Evolutionary conservation across 2,797 vertebrate genomes (phyloP).

Genomic region (Danio aesculapii): DNA sequence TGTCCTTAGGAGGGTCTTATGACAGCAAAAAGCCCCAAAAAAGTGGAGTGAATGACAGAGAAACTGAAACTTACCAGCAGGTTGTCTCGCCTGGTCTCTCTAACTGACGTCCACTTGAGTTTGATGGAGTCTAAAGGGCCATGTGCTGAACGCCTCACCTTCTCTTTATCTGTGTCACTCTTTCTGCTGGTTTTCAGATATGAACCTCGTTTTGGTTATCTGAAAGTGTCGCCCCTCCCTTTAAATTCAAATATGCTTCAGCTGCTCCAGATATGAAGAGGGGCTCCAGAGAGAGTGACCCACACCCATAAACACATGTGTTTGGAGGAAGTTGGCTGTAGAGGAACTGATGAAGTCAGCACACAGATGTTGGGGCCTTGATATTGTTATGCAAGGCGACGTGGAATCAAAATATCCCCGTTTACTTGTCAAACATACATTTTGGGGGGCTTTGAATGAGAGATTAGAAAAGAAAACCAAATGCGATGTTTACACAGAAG

Average conservation of each 20-base stretch:
- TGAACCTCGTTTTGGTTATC: conserved; percentile 53
- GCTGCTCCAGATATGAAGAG: conserved; percentile 57
- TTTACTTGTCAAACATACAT: background rate
- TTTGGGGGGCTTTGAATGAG: background rate
- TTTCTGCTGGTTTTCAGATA: conserved; percentile 57
- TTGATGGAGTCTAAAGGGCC: conserved; percentile 1
- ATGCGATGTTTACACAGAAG: background rate
- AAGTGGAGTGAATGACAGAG: conserved; percentile 24
- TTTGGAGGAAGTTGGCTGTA: conserved; percentile 27
- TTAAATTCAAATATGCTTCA: conserved; percentile 66
- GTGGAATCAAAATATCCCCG: background rate
- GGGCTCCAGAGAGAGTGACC: conserved; percentile 39
- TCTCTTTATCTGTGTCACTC: conserved; percentile 1
- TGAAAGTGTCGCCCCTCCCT: conserved; percentile 68
- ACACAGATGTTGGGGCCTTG: conserved; percentile 26
- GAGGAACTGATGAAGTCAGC: conserved; percentile 34
- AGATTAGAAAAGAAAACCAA: background rate
- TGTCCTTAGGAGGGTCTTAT: conserved; percentile 5
- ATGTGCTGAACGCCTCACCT: conserved; percentile 1
- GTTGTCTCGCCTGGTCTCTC: background rate
- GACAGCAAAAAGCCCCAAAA: background rate
- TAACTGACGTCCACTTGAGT: background rate
- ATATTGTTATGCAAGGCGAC: conserved; percentile 13
- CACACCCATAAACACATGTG: conserved; percentile 45
- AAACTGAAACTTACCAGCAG: conserved; percentile 51